Percentiles rank a stretch among this genome's conserved stretches.
phyloP scores from a whole-genome alignment of 2,113 vertebrate genomes.

The Pedionomus torquatus region DNA sequence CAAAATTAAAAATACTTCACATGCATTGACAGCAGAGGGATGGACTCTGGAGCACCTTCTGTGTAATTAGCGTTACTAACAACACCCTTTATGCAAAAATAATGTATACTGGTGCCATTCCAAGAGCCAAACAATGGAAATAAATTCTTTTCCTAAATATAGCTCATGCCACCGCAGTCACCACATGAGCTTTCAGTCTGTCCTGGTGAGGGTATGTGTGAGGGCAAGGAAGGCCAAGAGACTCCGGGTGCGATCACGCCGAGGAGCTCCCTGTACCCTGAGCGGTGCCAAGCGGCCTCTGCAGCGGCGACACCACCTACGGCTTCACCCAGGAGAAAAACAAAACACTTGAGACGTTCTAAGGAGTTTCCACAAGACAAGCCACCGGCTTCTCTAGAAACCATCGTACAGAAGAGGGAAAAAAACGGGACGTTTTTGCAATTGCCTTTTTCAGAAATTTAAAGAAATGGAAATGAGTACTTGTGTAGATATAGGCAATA shows the following conservation, averaged over 20 bases:
- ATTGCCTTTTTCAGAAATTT: neutral
- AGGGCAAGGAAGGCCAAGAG: neutral
- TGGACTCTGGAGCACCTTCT: neutral
- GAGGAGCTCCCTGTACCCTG: neutral
- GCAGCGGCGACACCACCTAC: neutral
- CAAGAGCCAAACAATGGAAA: neutral
- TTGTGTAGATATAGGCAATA: neutral
- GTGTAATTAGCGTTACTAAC: neutral
- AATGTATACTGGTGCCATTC: neutral
- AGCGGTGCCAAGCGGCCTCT: fast-evolving
- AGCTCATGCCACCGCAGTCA: neutral
- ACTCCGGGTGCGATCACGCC: fast-evolving
- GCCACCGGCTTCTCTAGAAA: neutral
- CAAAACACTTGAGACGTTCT: neutral
- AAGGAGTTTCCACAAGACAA: neutral
- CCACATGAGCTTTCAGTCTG: neutral
- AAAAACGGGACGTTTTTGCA: neutral
- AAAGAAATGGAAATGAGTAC: neutral
- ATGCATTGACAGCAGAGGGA: neutral
- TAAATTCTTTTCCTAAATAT: neutral
- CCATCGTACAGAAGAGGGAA: fast-evolving
- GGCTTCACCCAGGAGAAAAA: neutral
- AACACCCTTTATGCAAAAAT: neutral
- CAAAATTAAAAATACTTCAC: neutral
- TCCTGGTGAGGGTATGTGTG: fast-evolving